Base-by-base conservation (phyloP, 2,113 vertebrate genomes). In the Serinus canaria region DNA sequence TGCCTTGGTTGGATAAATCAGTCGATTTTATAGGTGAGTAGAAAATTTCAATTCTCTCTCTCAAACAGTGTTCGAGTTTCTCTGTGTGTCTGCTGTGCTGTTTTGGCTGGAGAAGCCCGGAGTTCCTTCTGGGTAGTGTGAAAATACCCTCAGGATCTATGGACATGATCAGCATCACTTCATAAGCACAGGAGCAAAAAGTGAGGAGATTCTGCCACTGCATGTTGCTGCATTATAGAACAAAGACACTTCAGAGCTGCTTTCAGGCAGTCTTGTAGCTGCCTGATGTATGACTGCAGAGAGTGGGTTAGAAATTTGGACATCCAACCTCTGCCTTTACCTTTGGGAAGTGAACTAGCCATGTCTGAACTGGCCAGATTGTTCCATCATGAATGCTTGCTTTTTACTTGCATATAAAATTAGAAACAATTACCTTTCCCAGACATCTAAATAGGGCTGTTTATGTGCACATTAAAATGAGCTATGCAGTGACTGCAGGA, bases 11-110 rank as follows among this genome's bases (percentile, higher is more conserved):
- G 97, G 99, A 99, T 97, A 98, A 98, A 56, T 99, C 99, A 0
- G 98, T 99, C 3, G 99, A 99, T 90, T 99, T 99, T 97, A 99
- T 99, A 96, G 99, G 99, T 99, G 94, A 98, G 98, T 55, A 74
- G 89, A 78, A 75, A 84, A 69, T 44, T 55, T 47, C n/a, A 73
- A 52, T 81, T 70, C 76, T 73, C 33, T 84, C 13, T 60, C 24
- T 63, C 25, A 28, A 83, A 7, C 16, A n/a, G 46, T 75, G 83
- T 41, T 53, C 69, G 35, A 28, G 50, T 73, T 89, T 35, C 31
- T 79, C 47, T 81, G n/a, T 53, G 62, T 44, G 74, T 64, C 56
- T 84, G 56, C 73, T 4, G 15, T 58, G 44, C 58, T 72, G 8
- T 78, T 92, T 52, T 44, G 72, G 60, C 73, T 73, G 74, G 44